Conservation (phyloP, 1,140 invertebrate genomes). For the Cyphomyrmex costatus region DNA sequence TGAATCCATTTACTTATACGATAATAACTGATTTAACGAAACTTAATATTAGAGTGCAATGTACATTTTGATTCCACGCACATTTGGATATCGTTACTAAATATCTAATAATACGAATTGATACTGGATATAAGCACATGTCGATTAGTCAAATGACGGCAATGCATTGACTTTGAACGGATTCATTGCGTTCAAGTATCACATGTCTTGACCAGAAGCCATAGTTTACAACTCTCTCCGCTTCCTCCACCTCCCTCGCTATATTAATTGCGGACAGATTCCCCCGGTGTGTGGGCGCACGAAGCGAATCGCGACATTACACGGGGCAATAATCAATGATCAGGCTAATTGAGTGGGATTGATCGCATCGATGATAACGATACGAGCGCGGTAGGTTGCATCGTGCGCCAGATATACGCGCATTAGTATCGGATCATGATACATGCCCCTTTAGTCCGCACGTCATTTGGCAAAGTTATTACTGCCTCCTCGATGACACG, state of each 20-base stretch:
- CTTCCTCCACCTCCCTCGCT: constrained; percentile 22
- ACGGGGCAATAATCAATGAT: constrained; percentile 86
- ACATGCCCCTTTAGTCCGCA: constrained; percentile 77
- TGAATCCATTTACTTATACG: neutral
- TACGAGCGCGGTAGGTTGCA: constrained; percentile 72
- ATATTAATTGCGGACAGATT: constrained; percentile 58
- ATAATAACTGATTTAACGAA: constrained; percentile 18
- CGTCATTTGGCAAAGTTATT: constrained; percentile 81
- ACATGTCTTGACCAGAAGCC: constrained; percentile 49
- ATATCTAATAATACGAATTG: neutral
- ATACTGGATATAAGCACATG: neutral
- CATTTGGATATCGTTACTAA: neutral
- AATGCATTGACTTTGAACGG: constrained; percentile 48
- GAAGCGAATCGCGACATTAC: constrained; percentile 77
- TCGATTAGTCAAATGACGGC: constrained; percentile 33
- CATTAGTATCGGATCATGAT: constrained; percentile 83
- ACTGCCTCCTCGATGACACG: constrained; percentile 73
- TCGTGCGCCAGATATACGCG: constrained; percentile 69
- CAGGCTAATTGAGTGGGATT: constrained; percentile 87
- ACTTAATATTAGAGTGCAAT: neutral
- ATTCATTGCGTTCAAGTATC: constrained; percentile 56
- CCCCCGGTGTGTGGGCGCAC: constrained; percentile 36
- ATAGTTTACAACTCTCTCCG: constrained; percentile 57
- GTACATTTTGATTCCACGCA: neutral
- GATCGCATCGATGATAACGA: constrained; percentile 86